Evolutionary conservation across 92 coral and sea anemone genomes (phyloP), one percentile per base, ranked within the genome.

Genomic region (Zoanthus solanderi): DNA sequence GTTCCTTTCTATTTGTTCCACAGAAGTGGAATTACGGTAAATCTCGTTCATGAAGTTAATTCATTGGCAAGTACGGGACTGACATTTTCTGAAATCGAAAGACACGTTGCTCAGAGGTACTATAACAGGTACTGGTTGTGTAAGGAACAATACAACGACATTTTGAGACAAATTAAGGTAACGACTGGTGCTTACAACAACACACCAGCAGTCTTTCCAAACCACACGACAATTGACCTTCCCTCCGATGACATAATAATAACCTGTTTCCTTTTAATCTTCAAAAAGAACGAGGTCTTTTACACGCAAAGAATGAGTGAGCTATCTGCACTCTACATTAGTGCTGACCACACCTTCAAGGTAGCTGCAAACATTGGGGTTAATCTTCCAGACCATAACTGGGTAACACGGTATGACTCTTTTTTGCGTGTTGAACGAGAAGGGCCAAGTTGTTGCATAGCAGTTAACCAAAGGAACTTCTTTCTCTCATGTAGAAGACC

Each of bases 271-370:
- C 18, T 79, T 79, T 0, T 47, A 42, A 69, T 50, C 42, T 57
- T 79, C 72, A 10, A 79, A 52, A 16, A 58, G 18, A 79, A 79
- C 29, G 72, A 79, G 63, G 17, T 57, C 65, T 57, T 69, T 29
- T 56, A 17, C 73, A 13, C 73, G 37, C 73, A 81, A 23, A 12
- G 47, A 14, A 32, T 42, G 73, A 30, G 53, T 60, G 74, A 81
- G 15, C 15, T 44, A 31, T 63, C 86, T 79, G 47, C 50, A 6
- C 47, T 61, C 42, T 58, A 57, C 45, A 56, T 79, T 4, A 30
- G 46, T 30, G 75, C 75, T 30, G 92, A 90, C 63, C 89, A 90
- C 28, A 90, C 90, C 30, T 90, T 90, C 42, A 85, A 90, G 57
- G 83, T 79, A 28, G 78, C 90, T 44, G 28, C 74, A 9, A 90